Base-by-base conservation (phyloP, 2,888 invertebrate species). In the Drosophila imparisetae region DNA sequence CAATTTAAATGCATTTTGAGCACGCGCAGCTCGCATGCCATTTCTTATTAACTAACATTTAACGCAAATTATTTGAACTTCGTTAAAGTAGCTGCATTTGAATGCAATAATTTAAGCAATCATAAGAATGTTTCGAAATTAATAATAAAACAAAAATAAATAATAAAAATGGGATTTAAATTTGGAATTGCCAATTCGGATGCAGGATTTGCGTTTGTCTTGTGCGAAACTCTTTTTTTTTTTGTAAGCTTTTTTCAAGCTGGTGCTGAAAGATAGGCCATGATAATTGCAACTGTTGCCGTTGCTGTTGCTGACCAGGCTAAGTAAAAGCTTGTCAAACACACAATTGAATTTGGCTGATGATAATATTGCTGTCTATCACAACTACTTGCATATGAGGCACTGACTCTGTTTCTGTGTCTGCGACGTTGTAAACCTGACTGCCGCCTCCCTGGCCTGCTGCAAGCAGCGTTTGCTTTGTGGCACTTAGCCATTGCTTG, bases 341-440 rank as follows among this genome's bases (percentile, higher is more conserved):
- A 24, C 15, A 38, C 52, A 48, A 38, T 54, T 62, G 38, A 62
- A 61, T 61, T 72, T 71, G 64, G 34, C 29, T 18, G 55, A 13
- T 49, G 60, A 24, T 29, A 45, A 36, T 49, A 34, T 30, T 61
- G 29, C 40, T 76, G 86, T 80, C 81, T 78, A 72, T 80, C 66
- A 80, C 66, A 80, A 71, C 87, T 84, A 72, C 85, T 84, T 78
- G 80, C 82, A 82, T 72, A 73, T 78, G 78, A 75, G 80, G 63
- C 66, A 58, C 75, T 70, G 79, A 63, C 60, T 63, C 63, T 66
- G 66, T 65, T 62, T 57, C 66, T 63, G 64, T 68, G 61, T 68
- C 76, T 68, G 45, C 52, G 24, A 24, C 15, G 55, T 59, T 74
- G 66, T 66, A 74, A 78, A 70, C 61, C 67, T 67, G 72, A 29